phyloP scores from a whole-genome alignment of 2,797 vertebrate species.

The Nothura maculosa region DNA sequence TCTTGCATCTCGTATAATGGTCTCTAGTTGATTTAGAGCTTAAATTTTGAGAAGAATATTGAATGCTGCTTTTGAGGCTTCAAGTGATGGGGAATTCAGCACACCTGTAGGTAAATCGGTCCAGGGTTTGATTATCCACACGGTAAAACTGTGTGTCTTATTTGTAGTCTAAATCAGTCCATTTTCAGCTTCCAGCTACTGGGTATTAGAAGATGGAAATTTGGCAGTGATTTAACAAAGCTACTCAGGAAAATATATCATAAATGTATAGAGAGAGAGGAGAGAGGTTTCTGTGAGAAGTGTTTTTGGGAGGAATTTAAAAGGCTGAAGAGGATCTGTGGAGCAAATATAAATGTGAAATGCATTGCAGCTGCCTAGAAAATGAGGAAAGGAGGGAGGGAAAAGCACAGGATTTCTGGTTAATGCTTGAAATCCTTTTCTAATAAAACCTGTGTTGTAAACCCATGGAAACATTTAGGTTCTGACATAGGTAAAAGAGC shows the following conservation, averaged over 20 bases:
- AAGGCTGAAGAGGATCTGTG: neutral
- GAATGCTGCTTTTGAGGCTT: neutral
- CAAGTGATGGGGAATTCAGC: neutral
- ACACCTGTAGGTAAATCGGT: neutral
- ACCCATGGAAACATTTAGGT: neutral
- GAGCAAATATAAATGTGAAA: neutral
- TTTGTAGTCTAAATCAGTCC: conserved; percentile 3
- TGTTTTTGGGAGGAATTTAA: neutral
- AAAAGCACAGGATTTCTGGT: neutral
- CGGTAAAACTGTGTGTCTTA: neutral
- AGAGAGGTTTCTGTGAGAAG: neutral
- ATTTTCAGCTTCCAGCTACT: neutral
- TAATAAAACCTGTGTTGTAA: neutral
- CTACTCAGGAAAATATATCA: neutral
- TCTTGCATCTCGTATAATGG: neutral
- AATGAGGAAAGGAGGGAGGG: neutral
- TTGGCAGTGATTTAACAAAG: neutral
- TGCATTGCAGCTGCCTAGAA: neutral
- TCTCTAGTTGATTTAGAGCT: neutral
- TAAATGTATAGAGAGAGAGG: neutral
- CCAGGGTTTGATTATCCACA: neutral
- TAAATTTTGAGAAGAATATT: neutral
- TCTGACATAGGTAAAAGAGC: neutral
- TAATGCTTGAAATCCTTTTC: neutral
- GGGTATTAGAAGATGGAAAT: neutral